Evolutionary conservation across 2,888 invertebrate genomes (phyloP), one percentile per base, ranked within the genome.

Genomic region (Noctuana brunneofusca): DNA sequence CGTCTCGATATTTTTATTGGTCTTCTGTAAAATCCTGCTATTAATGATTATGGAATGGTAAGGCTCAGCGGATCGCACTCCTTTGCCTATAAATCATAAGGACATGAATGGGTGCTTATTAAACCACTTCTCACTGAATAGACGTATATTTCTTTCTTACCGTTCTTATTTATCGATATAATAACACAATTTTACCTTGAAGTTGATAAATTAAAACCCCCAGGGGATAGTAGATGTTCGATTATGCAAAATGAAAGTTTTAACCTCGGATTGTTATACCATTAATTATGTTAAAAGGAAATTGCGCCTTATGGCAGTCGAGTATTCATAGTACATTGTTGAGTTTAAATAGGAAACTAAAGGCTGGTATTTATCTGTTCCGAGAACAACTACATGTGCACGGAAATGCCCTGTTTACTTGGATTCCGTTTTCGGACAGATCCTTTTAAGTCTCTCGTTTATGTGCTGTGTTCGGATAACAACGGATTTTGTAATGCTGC

Each of bases 341-440:
- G 22, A 18, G 35, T 54, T 55, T 49, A 35, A 49, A 56, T 62
- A 62, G 49, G 55, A 30, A 62, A 49, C 48, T 55, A 49, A 16
- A 52, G 46, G 12, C 48, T 49, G 55, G 49, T 41, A 62, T 62
- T 62, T 62, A 62, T 50, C 35, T 60, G 59, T 59, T 64, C 65
- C 50, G 65, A 68, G 67, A 69, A 68, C 65, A 68, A 69, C 69
- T 68, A 75, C 85, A 84, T 83, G 81, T 84, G 86, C 80, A 77
- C 84, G 85, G 86, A 87, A 86, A 86, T 79, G 75, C 75, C 70
- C 76, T 84, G 84, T 87, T 86, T 86, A 82, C 81, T 82, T 81
- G 79, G 75, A 78, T 80, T 79, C 83, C 83, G 77, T 79, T 81
- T 84, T 85, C 76, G 83, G 82, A 76, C 80, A 81, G 69, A 75